Percentiles rank a stretch among this genome's conserved stretches.
Conservation (phyloP, 1,140 invertebrate genomes). For the Hycleus phaleratus region DNA sequence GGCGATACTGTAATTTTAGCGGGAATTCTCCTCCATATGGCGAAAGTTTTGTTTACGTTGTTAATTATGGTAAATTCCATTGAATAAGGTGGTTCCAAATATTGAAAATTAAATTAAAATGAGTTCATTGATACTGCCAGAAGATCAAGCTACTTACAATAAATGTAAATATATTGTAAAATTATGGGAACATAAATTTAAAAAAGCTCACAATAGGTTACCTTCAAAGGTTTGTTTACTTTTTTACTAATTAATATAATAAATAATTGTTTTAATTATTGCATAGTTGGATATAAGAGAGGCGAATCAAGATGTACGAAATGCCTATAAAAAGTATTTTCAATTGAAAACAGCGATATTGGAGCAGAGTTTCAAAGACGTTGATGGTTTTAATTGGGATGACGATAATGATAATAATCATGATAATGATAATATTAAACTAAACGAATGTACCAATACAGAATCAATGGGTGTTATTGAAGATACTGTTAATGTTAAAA, state of each 20-base stretch:
- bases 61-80: too few species aligned
- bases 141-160: conserved; percentile 28
- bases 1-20: too few species aligned
- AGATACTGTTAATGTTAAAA: conserved; percentile 22
- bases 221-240: conserved; percentile 57
- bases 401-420: conserved; percentile 30
- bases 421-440: neutral
- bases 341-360: conserved; percentile 64
- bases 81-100: too few species aligned
- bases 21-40: too few species aligned
- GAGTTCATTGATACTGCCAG: too few species aligned
- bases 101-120: too few species aligned
- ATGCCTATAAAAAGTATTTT: conserved; percentile 76
- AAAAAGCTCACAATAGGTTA: conserved; percentile 54
- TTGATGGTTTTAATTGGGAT: conserved; percentile 36
- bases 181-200: conserved; percentile 71
- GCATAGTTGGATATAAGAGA: conserved; percentile 66
- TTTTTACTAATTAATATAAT: conserved; percentile 14
- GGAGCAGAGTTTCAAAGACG: conserved; percentile 57
- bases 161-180: conserved; percentile 64
- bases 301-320: conserved; percentile 58
- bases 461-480: neutral
- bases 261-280: conserved; percentile 7
- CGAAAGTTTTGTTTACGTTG: too few species aligned
- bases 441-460: neutral